Conservation (phyloP, 2,888 invertebrate species). For the Mesorhabditis sp. region DNA sequence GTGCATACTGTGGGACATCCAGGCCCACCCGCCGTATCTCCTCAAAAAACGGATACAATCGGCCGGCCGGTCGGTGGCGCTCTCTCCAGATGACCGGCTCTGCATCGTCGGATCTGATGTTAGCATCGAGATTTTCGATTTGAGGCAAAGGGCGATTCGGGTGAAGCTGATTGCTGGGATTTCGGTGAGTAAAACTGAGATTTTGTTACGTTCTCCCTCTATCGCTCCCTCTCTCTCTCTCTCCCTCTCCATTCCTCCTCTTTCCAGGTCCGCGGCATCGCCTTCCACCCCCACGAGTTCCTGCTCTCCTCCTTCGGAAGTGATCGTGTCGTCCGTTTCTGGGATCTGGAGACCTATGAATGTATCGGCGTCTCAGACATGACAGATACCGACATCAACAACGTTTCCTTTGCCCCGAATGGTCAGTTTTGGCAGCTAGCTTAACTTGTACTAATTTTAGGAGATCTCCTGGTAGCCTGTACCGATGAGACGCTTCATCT, state of each 20-base stretch:
- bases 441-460: constrained; percentile 12
- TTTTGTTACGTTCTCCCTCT: background rate
- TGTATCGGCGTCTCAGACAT: constrained; percentile 11
- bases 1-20: background rate
- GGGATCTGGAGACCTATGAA: constrained; percentile 21
- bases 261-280: constrained; percentile 20
- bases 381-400: background rate
- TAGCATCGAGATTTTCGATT: constrained; percentile 22
- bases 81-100: constrained; percentile 24
- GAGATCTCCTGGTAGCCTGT: constrained; percentile 24
- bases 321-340: constrained; percentile 27
- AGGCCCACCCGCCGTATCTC: background rate
- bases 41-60: background rate
- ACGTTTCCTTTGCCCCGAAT: constrained; percentile 1
- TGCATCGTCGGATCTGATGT: constrained; percentile 22
- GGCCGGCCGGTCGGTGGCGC: constrained; percentile 16
- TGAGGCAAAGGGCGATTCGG: constrained; percentile 17
- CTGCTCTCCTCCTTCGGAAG: constrained; percentile 23
- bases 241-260: background rate
- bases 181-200: background rate
- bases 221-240: background rate
- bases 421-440: background rate
- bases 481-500: constrained; percentile 25
- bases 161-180: background rate
- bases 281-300: constrained; percentile 22